These are phyloP conservation scores for Ichneumon xanthorius DNA, from an alignment of 2,888 invertebrate genomes.

Conservation along the genomic window DNA sequence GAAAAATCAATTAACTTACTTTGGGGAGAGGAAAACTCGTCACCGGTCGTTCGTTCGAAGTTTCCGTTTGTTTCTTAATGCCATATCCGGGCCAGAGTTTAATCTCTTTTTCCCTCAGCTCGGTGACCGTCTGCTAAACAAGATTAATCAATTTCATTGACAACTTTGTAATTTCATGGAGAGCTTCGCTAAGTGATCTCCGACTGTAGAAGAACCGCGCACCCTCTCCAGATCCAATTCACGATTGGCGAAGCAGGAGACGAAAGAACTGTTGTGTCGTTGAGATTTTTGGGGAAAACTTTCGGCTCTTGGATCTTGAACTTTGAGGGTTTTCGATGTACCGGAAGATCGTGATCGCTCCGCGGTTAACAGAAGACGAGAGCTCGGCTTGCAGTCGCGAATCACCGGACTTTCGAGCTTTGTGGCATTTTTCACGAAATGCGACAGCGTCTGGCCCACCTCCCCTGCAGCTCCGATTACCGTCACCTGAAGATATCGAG, in stretches of 20 bases:
- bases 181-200: slow-evolving; percentile 1
- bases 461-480: slow-evolving; percentile 50
- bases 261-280: slow-evolving; percentile 21
- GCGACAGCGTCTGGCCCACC: slow-evolving; percentile 35
- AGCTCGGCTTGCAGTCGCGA: neutral
- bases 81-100: slow-evolving; percentile 16
- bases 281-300: slow-evolving; percentile 36
- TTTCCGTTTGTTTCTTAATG: slow-evolving; percentile 39
- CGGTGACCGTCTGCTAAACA: slow-evolving; percentile 61
- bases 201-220: slow-evolving; percentile 13
- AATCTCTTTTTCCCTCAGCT: slow-evolving; percentile 46
- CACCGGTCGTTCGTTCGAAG: slow-evolving; percentile 45
- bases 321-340: slow-evolving; percentile 12
- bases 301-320: slow-evolving; percentile 23
- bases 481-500: slow-evolving; percentile 29
- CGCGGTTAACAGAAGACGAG: slow-evolving; percentile 9
- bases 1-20: slow-evolving; percentile 60
- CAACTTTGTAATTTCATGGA: neutral
- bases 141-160: slow-evolving; percentile 25
- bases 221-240: slow-evolving; percentile 66
- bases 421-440: slow-evolving; percentile 39
- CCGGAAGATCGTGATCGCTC: slow-evolving; percentile 45
- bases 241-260: slow-evolving; percentile 59
- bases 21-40: slow-evolving; percentile 53
- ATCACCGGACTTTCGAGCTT: slow-evolving; percentile 4